Evolutionary conservation across 2,888 invertebrate genomes (phyloP).

Genomic region (Ligdia adustata): DNA sequence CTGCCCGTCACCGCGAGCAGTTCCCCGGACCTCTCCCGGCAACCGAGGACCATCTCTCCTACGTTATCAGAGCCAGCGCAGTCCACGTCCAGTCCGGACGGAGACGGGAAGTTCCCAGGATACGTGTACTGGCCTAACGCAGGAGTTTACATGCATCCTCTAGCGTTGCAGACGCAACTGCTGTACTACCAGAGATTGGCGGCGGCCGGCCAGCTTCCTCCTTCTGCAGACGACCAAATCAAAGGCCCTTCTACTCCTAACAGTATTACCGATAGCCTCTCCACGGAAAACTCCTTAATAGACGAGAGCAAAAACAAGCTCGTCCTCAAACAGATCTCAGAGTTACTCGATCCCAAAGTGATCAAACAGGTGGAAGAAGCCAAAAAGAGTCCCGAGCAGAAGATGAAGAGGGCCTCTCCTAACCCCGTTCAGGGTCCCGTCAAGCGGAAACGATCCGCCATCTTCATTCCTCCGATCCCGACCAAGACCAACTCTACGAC

Average conservation of each 20-base stretch:
- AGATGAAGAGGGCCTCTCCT: slow-evolving; percentile 73
- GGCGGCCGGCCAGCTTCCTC: slow-evolving; percentile 76
- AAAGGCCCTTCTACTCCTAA: slow-evolving; percentile 60
- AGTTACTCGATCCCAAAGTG: slow-evolving; percentile 74
- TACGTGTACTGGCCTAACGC: slow-evolving; percentile 89
- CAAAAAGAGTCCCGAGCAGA: slow-evolving; percentile 63
- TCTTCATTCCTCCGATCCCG: slow-evolving; percentile 93
- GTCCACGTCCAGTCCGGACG: slow-evolving; percentile 61
- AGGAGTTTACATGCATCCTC: slow-evolving; percentile 89
- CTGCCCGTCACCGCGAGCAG: slow-evolving; percentile 68
- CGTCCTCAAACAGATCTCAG: slow-evolving; percentile 76
- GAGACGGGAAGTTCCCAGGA: slow-evolving; percentile 71
- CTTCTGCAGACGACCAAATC: slow-evolving; percentile 59
- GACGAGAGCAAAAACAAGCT: slow-evolving; percentile 72
- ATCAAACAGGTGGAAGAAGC: slow-evolving; percentile 65
- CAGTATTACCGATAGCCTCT: slow-evolving; percentile 53
- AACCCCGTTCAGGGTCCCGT: slow-evolving; percentile 73
- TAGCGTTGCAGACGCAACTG: slow-evolving; percentile 88
- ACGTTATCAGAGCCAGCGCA: slow-evolving; percentile 71
- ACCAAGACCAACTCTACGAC: slow-evolving; percentile 88
- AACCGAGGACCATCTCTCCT: slow-evolving; percentile 58
- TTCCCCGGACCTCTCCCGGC: slow-evolving; percentile 69
- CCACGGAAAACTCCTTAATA: slow-evolving; percentile 64
- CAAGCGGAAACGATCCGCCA: slow-evolving; percentile 91
- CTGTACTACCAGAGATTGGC: slow-evolving; percentile 90